These are phyloP conservation scores for Hippocampus abdominalis DNA, from an alignment of 2,113 vertebrate species.

Conservation along the genomic window DNA sequence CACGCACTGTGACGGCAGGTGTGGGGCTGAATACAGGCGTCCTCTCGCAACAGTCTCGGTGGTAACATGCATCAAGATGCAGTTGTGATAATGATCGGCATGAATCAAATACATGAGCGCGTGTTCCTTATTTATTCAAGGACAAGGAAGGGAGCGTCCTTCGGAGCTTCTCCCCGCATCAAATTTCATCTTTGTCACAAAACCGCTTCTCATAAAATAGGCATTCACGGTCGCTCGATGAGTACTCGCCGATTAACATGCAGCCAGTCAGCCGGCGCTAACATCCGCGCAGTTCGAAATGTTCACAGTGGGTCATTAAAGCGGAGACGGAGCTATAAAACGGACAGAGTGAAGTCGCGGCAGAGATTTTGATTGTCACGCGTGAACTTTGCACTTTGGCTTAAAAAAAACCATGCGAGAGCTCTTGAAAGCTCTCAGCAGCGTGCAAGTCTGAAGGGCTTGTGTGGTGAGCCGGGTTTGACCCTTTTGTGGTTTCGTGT, in stretches of 20 bases:
- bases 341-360: neutral
- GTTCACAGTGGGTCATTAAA: neutral
- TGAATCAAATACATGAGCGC: slow-evolving; percentile 25
- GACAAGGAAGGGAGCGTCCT: slow-evolving; percentile 15
- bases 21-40: neutral
- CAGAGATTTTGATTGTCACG: neutral
- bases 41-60: neutral
- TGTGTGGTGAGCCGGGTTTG: neutral
- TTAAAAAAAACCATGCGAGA: neutral
- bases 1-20: slow-evolving; percentile 30
- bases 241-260: neutral
- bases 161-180: slow-evolving; percentile 15
- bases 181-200: slow-evolving; percentile 30
- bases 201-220: neutral
- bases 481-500: neutral
- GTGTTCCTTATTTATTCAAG: slow-evolving; percentile 29
- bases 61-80: neutral
- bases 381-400: slow-evolving; percentile 4
- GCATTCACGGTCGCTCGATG: neutral
- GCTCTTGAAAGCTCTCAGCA: neutral
- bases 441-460: neutral
- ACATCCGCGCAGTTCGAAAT: neutral
- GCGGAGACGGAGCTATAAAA: neutral
- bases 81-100: neutral
- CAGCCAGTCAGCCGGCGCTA: neutral